A percentile compares a stretch with the other conserved stretches of the same genome.
These are phyloP conservation scores for Bombycilla garrulus DNA, from an alignment of 2,113 vertebrate genomes.

Conservation along the genomic window DNA sequence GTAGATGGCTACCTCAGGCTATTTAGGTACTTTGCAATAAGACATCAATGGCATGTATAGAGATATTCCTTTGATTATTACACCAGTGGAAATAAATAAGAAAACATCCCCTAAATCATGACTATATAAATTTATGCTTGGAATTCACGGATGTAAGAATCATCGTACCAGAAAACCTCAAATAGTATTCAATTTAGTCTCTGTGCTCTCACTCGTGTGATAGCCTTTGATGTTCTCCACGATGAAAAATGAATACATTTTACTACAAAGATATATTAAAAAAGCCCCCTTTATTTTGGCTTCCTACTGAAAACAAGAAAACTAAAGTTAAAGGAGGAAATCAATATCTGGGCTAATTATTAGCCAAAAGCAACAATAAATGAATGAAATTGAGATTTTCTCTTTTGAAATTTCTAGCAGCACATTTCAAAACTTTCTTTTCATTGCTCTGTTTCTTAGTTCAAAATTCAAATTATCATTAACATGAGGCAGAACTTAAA, in stretches of 20 bases:
- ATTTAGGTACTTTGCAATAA: slow-evolving; percentile 54
- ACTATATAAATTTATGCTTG: neutral
- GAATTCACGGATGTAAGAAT: neutral
- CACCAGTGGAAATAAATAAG: slow-evolving; percentile 3
- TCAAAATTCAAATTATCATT: neutral
- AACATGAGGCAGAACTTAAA: neutral
- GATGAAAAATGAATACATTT: slow-evolving; percentile 19
- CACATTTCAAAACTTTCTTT: neutral
- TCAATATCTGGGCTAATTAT: neutral
- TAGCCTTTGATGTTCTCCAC: neutral
- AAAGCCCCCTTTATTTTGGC: neutral
- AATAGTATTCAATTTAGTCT: neutral
- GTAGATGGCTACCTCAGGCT: slow-evolving; percentile 45
- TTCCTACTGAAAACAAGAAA: neutral
- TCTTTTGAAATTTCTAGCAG: neutral
- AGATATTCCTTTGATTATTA: slow-evolving; percentile 64
- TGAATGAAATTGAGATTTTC: neutral
- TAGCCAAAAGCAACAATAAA: neutral
- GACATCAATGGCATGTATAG: slow-evolving; percentile 52
- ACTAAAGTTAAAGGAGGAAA: neutral
- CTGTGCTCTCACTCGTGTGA: neutral
- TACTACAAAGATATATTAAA: neutral
- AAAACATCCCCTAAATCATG: slow-evolving; percentile 39
- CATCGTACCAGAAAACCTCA: slow-evolving; percentile 31
- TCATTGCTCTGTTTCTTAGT: neutral